Evolutionary conservation across 1,140 invertebrate species (phyloP), one percentile per base, ranked within the genome.

Genomic region (Trichogramma pretiosum): DNA sequence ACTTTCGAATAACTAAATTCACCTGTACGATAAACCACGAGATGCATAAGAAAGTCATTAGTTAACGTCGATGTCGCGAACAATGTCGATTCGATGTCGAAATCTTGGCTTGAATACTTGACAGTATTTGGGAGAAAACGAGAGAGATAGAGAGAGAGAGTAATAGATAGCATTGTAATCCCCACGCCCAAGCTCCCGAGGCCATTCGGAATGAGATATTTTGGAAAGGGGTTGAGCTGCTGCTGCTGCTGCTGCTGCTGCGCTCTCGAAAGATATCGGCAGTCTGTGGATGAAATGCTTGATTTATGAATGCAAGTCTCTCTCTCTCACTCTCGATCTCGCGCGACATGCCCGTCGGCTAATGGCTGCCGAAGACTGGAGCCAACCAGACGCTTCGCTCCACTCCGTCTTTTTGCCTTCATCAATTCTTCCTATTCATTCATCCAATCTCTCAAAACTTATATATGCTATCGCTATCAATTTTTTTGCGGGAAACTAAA

Each of bases 81-180:
- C n/a, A 54, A 56, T 52, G 57, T 60, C 61, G 56, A 59, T 59
- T 59, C 48, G 56, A 55, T n/a, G n/a, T n/a, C n/a, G 52, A 55
- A 55, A 62, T 53, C 56, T 58, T 55, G 46, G 51, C 39, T 30
- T 39, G 49, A 52, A 52, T 48, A 52, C 52, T 54, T 48, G 52
- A 48, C 48, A 54, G 64, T n/a, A n/a, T n/a, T n/a, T n/a, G n/a
- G n/a, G n/a, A n/a, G n/a, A n/a, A n/a, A n/a, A n/a, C n/a, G n/a
- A n/a, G n/a, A n/a, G n/a, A n/a, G n/a, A n/a, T n/a, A n/a, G 64
- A 65, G 63, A 68, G 64, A 21, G 62, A 56, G 63, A 67, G 67
- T 70, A 69, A 72, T 68, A 69, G 67, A 72, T 70, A 70, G 70
- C 68, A 71, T 71, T 72, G 68, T 71, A 71, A 71, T 71, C 67